phyloP scores from a whole-genome alignment of 2,113 vertebrate genomes.

The Bufo gargarizans region DNA sequence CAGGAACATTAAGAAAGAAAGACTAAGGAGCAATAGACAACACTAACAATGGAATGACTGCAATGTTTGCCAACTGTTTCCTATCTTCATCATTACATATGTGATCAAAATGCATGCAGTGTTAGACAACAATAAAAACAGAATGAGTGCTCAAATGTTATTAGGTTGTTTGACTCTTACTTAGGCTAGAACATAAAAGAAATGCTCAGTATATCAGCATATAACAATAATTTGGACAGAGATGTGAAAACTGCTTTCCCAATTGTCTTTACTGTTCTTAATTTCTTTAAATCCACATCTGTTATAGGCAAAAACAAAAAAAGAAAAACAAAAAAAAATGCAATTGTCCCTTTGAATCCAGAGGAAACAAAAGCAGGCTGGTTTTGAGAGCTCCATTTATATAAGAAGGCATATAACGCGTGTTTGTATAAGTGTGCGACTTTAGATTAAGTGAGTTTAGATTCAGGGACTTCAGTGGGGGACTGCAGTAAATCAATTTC shows the following conservation, averaged over 20 bases:
- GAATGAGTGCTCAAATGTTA: too few relatives aligned
- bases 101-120: background rate
- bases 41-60: background rate
- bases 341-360: too few relatives aligned
- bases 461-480: too few relatives aligned
- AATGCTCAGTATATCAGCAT: background rate
- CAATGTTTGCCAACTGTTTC: conserved; percentile 5
- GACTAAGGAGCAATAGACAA: background rate
- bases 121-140: background rate
- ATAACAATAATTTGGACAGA: background rate
- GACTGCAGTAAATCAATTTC: too few relatives aligned
- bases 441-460: too few relatives aligned
- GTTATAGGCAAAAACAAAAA: too few relatives aligned
- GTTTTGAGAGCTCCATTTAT: too few relatives aligned
- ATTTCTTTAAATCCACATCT: background rate
- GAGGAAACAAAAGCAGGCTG: too few relatives aligned
- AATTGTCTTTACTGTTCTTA: background rate
- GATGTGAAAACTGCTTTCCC: background rate
- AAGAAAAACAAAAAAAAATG: too few relatives aligned
- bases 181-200: background rate
- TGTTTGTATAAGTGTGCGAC: too few relatives aligned
- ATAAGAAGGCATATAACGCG: too few relatives aligned
- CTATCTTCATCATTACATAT: background rate
- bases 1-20: background rate
- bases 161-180: background rate